Conservation (phyloP, 2,113 vertebrate genomes). For the Actenoides lindsayi region DNA sequence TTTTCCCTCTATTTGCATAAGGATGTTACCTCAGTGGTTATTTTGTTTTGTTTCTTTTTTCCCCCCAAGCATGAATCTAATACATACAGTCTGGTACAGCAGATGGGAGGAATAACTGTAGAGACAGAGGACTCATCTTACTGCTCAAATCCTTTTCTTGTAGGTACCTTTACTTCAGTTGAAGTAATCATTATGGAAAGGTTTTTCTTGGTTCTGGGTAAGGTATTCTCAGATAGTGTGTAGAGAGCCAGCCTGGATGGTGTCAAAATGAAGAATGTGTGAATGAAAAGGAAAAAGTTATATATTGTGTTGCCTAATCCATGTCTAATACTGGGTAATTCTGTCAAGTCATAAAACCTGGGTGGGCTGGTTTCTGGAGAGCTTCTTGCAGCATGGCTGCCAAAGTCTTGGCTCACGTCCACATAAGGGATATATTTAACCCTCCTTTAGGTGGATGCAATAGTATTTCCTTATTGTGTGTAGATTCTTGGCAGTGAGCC, state of each 20-base stretch:
- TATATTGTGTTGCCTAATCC: neutral
- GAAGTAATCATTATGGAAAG: neutral
- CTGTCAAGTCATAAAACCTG: constrained; percentile 63
- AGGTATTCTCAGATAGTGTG: neutral
- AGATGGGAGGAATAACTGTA: neutral
- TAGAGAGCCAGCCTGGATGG: neutral
- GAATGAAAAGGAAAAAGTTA: neutral
- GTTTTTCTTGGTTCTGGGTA: neutral
- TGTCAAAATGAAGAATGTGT: neutral
- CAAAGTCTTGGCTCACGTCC: constrained; percentile 2
- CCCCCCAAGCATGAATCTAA: constrained; percentile 7
- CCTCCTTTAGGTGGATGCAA: neutral
- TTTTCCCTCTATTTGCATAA: constrained; percentile 38
- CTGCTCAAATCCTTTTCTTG: neutral
- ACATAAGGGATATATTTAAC: constrained; percentile 25
- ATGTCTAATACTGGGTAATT: constrained; percentile 34
- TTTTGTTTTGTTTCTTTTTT: neutral
- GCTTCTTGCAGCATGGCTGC: constrained; percentile 30
- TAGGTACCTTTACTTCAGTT: neutral
- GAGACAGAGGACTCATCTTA: neutral
- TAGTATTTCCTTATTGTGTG: neutral
- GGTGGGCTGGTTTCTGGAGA: constrained; percentile 68
- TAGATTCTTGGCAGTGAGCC: neutral
- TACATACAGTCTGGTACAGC: neutral
- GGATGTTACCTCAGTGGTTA: neutral